These are phyloP conservation scores for Spilogale gracilis DNA, from an alignment of 2,113 vertebrate species.

Conservation along the genomic window DNA sequence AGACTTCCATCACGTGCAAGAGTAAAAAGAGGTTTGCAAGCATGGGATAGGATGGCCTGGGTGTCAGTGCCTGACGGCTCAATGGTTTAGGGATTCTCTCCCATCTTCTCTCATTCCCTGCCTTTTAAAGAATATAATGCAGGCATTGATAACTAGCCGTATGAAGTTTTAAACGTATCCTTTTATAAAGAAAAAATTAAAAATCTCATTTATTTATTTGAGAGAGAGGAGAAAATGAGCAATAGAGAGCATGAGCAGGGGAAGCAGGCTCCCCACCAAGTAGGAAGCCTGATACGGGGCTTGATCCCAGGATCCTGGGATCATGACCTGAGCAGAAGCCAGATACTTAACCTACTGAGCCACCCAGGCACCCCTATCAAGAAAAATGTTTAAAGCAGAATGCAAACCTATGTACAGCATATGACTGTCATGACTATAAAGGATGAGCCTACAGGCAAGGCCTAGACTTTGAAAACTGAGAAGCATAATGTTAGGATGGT, in stretches of 20 bases:
- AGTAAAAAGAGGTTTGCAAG: neutral
- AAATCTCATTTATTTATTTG: neutral
- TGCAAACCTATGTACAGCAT: neutral
- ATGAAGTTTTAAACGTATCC: neutral
- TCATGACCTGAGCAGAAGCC: neutral
- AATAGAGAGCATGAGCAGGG: neutral
- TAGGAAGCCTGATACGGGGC: accelerated
- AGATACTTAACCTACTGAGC: neutral
- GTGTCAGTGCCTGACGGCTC: neutral
- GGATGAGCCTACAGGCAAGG: neutral
- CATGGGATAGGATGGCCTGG: accelerated
- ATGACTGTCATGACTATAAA: neutral
- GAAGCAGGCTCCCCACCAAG: neutral
- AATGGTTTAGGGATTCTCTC: neutral
- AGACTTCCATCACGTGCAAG: neutral
- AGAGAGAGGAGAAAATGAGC: neutral
- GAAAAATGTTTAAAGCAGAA: neutral
- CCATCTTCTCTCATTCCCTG: neutral
- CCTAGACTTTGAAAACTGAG: neutral
- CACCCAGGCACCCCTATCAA: neutral
- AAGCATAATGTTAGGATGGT: neutral
- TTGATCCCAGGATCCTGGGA: neutral
- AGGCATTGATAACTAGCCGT: neutral
- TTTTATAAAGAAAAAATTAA: neutral
- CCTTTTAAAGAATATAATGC: neutral